Evolutionary conservation across 2,797 vertebrate species (phyloP).

Genomic region (Potorous gilbertii): DNA sequence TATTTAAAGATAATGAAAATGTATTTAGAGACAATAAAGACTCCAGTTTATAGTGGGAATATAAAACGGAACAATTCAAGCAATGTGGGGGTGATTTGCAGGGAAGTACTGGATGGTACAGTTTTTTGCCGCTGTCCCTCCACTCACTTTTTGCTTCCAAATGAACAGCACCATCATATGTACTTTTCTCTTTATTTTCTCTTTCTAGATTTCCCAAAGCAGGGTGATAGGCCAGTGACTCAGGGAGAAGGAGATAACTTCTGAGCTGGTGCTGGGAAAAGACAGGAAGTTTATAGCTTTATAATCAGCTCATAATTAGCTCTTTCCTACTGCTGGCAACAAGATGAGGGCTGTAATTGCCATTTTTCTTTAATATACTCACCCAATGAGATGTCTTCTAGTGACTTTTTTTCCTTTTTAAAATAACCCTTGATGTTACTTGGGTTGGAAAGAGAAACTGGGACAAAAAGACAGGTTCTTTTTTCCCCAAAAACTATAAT

Average conservation of each 20-base stretch:
- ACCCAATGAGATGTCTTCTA: not conserved
- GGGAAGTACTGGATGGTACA: constrained; percentile 26
- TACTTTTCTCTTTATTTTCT: not conserved
- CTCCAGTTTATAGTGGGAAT: constrained; percentile 40
- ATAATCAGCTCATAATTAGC: constrained; percentile 11
- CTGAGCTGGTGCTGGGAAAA: constrained; percentile 38
- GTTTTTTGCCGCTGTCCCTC: constrained; percentile 28
- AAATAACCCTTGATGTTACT: not conserved
- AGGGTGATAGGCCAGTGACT: not conserved
- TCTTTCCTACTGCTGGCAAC: not conserved
- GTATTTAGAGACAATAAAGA: constrained; percentile 43
- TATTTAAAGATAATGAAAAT: constrained; percentile 36
- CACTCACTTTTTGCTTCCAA: constrained; percentile 28
- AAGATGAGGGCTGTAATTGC: not conserved
- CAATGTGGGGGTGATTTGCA: not conserved
- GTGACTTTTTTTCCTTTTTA: not conserved
- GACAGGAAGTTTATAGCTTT: constrained; percentile 15
- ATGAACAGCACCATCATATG: constrained; percentile 24
- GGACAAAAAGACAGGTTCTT: not conserved
- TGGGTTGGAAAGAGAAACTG: not conserved
- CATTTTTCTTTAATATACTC: not conserved
- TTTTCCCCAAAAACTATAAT: not conserved
- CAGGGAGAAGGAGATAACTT: not conserved
- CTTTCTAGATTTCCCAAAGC: not conserved
- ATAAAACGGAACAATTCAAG: not conserved